Percentiles rank a stretch among this genome's conserved stretches.
Conservation (phyloP, 2,888 invertebrate species). For the Shargacucullia verbasci region DNA sequence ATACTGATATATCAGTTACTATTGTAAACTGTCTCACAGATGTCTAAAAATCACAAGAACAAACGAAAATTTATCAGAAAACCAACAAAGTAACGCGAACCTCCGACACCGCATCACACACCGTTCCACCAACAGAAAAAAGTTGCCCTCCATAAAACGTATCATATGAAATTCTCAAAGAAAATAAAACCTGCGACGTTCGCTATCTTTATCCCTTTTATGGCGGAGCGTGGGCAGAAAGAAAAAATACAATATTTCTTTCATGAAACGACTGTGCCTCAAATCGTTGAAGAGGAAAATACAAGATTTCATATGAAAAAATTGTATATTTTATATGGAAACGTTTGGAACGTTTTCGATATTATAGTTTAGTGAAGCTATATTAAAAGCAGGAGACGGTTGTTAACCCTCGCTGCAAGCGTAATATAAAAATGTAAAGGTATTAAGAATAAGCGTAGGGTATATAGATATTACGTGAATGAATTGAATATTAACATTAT, state of each 20-base stretch:
- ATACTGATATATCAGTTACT: too few species aligned
- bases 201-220: constrained; percentile 62
- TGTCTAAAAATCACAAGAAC: not conserved
- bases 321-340: constrained; percentile 45
- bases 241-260: constrained; percentile 60
- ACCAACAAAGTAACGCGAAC: constrained; percentile 25
- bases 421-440: too few species aligned
- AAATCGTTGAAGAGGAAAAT: constrained; percentile 65
- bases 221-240: constrained; percentile 53
- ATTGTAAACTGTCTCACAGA: not conserved
- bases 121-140: constrained; percentile 32
- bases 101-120: constrained; percentile 33
- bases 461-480: too few species aligned
- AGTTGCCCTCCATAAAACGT: constrained; percentile 55
- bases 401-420: too few species aligned
- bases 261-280: constrained; percentile 55
- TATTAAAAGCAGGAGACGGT: constrained; percentile 45
- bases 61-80: constrained; percentile 10
- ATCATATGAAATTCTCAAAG: constrained; percentile 65
- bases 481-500: too few species aligned
- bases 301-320: constrained; percentile 64
- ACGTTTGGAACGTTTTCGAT: constrained; percentile 22
- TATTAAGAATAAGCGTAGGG: too few species aligned
- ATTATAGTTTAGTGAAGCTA: constrained; percentile 40
- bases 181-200: constrained; percentile 60